phyloP scores from a whole-genome alignment of 2,797 vertebrate species.

The Lemur catta region DNA sequence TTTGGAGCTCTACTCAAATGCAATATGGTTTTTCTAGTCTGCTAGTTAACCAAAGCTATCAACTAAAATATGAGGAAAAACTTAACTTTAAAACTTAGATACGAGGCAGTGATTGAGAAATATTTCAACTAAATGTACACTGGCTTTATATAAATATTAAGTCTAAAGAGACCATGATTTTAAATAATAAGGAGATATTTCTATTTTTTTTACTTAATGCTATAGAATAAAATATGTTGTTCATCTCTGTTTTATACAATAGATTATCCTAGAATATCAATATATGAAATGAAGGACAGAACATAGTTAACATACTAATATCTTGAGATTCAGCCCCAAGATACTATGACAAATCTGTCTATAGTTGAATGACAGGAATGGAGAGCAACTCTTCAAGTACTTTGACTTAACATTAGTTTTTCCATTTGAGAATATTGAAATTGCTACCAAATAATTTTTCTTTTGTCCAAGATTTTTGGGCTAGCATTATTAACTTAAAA shows the following conservation, averaged over 20 bases:
- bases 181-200: neutral
- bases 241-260: neutral
- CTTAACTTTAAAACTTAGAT: neutral
- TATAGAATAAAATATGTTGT: neutral
- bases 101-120: neutral
- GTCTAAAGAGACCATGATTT: neutral
- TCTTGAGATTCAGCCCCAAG: neutral
- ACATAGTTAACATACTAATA: neutral
- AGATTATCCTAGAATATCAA: neutral
- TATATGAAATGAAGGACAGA: neutral
- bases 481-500: neutral
- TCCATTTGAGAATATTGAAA: neutral
- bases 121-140: neutral
- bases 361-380: constrained; percentile 7
- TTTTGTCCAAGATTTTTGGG: neutral
- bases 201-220: neutral
- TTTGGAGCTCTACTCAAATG: constrained; percentile 1
- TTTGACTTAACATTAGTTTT: neutral
- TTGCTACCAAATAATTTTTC: neutral
- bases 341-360: neutral
- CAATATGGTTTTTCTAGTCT: constrained; percentile 7
- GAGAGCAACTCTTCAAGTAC: neutral
- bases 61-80: neutral
- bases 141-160: neutral
- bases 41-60: neutral